A percentile compares a stretch with the other conserved stretches of the same genome.
Conservation (phyloP, 2,797 vertebrate genomes). For the Labroides dimidiatus region DNA sequence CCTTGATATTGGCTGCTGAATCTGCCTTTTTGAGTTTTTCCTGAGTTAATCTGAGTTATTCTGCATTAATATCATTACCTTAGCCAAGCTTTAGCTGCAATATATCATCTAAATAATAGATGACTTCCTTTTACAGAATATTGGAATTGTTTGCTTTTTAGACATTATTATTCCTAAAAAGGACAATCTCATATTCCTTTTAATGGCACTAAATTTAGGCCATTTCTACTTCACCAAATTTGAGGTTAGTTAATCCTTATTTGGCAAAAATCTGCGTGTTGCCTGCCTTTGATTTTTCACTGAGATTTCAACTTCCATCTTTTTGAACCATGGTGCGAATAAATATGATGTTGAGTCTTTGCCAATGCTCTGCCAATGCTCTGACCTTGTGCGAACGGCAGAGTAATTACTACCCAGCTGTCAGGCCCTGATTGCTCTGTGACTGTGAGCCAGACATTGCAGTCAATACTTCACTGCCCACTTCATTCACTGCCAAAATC, state of each 20-base stretch:
- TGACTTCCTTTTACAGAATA: constrained; percentile 44
- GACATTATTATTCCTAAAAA: constrained; percentile 15
- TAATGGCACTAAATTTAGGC: constrained; percentile 27
- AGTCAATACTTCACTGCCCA: constrained; percentile 60
- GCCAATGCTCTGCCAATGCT: constrained; percentile 41
- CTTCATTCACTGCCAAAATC: constrained; percentile 60
- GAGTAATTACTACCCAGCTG: constrained; percentile 55
- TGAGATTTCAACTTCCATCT: constrained; percentile 26
- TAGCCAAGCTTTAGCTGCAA: constrained; percentile 36
- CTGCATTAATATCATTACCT: constrained; percentile 49
- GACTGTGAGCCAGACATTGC: constrained; percentile 47
- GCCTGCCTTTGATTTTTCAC: constrained; percentile 23
- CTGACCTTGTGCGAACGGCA: constrained; percentile 34
- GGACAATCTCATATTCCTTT: constrained; percentile 7
- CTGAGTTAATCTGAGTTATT: constrained; percentile 29
- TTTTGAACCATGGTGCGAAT: constrained; percentile 10
- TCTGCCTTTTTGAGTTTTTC: too few species aligned
- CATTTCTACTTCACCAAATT: constrained; percentile 1
- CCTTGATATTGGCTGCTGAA: too few species aligned
- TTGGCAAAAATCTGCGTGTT: constrained; percentile 21
- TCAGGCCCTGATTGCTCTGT: constrained; percentile 47
- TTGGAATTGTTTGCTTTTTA: constrained; percentile 30
- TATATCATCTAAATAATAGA: constrained; percentile 70
- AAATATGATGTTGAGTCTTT: constrained; percentile 39
- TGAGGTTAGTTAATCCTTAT: constrained; percentile 7